These are phyloP conservation scores for Listronotus bonariensis DNA, from an alignment of 1,140 invertebrate species.

Conservation along the genomic window DNA sequence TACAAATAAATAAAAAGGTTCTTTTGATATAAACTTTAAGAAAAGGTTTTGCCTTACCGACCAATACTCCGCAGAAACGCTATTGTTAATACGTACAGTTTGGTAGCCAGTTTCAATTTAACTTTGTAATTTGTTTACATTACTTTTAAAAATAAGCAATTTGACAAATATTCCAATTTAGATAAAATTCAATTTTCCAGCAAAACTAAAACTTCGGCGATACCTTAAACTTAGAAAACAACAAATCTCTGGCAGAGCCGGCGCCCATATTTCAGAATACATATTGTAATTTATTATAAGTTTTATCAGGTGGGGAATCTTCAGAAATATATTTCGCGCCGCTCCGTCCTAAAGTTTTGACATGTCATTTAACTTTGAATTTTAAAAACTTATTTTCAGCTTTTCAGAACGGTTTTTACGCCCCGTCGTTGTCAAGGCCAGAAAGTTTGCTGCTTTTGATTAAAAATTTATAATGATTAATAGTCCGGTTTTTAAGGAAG, in stretches of 20 bases:
- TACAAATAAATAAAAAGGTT: too few relatives aligned
- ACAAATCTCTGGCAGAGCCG: constrained; percentile 8
- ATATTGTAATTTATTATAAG: constrained; percentile 24
- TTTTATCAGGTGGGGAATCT: constrained; percentile 19
- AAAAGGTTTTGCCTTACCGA: too few relatives aligned
- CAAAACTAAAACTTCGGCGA: constrained; percentile 9
- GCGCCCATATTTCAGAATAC: constrained; percentile 17
- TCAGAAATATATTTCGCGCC: constrained; percentile 17
- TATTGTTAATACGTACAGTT: too few relatives aligned
- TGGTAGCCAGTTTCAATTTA: too few relatives aligned
- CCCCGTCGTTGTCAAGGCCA: constrained; percentile 1
- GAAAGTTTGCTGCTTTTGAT: constrained; percentile 12
- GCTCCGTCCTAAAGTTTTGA: constrained; percentile 12
- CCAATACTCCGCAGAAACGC: too few relatives aligned
- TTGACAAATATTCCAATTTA: too few relatives aligned
- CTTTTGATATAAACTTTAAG: too few relatives aligned
- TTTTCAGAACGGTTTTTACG: constrained; percentile 17
- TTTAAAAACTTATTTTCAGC: constrained; percentile 30
- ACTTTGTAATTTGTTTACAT: too few relatives aligned
- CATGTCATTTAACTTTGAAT: constrained; percentile 28
- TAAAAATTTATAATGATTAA: constrained; percentile 28
- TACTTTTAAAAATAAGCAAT: too few relatives aligned
- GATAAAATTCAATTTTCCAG: too few relatives aligned
- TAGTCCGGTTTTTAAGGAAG: constrained; percentile 1
- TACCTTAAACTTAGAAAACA: constrained; percentile 3